These are phyloP conservation scores for Phataginus tetradactyla DNA, from an alignment of 2,797 vertebrate genomes.

Conservation along the genomic window DNA sequence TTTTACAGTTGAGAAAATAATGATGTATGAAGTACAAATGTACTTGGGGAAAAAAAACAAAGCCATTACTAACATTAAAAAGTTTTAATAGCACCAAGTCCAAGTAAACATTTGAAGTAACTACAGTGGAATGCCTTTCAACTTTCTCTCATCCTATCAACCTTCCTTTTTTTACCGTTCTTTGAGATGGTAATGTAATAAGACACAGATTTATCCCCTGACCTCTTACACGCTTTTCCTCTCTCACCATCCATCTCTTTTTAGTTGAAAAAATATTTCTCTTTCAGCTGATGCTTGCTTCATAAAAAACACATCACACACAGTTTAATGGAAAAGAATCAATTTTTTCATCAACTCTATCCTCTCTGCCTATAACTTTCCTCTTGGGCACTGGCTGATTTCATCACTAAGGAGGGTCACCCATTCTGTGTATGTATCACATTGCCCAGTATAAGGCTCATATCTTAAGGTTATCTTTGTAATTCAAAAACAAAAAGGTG, in stretches of 20 bases:
- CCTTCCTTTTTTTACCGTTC: background rate
- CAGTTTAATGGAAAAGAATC: slow-evolving; percentile 75
- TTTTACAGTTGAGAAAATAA: slow-evolving; percentile 4
- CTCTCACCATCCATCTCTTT: slow-evolving; percentile 48
- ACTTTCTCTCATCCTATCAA: background rate
- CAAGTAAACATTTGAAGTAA: slow-evolving; percentile 13
- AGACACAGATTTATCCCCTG: background rate
- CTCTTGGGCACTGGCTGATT: slow-evolving; percentile 65
- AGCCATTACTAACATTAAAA: background rate
- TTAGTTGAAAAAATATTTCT: slow-evolving; percentile 70
- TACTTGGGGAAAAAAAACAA: background rate
- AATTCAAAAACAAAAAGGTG: slow-evolving; percentile 72
- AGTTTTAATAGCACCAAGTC: background rate
- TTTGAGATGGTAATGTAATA: slow-evolving; percentile 9
- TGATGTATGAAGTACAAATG: background rate
- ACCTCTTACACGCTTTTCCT: background rate
- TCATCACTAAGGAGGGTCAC: slow-evolving; percentile 49
- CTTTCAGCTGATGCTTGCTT: slow-evolving; percentile 68
- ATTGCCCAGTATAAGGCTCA: slow-evolving; percentile 24
- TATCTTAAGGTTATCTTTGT: slow-evolving; percentile 72
- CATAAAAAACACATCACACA: slow-evolving; percentile 70
- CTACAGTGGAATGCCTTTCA: background rate
- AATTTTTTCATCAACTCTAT: slow-evolving; percentile 78
- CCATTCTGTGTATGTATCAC: background rate
- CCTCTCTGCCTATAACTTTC: slow-evolving; percentile 66